Evolutionary conservation across 1,140 invertebrate species (phyloP).

Genomic region (Uloborus diversus): DNA sequence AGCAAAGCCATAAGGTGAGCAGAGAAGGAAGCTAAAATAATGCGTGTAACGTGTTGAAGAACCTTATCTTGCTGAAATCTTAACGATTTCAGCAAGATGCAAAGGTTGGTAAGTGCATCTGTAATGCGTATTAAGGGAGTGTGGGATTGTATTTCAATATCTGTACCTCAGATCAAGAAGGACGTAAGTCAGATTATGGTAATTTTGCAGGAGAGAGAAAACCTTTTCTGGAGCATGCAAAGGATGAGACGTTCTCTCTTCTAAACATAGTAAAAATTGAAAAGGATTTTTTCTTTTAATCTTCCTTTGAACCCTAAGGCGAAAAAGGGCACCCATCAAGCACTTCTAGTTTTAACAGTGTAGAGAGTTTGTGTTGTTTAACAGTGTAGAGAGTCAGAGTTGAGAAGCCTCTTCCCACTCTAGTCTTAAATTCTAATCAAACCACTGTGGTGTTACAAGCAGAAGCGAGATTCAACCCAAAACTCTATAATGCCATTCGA

Average conservation of each 20-base stretch:
- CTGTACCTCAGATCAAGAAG: no score
- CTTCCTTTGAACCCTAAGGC: background rate
- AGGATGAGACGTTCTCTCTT: background rate
- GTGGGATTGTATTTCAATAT: no score
- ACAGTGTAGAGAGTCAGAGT: background rate
- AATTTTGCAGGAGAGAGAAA: no score
- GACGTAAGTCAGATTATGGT: no score
- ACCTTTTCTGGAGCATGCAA: no score
- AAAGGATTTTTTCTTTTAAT: background rate
- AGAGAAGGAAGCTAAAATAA: background rate
- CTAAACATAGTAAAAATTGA: background rate
- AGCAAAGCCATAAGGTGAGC: background rate
- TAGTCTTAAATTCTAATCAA: background rate
- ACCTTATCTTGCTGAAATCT: background rate
- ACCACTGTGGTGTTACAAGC: background rate
- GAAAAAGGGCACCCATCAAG: background rate
- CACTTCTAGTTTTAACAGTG: background rate
- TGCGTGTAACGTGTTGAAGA: background rate
- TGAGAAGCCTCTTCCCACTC: background rate
- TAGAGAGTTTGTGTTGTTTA: background rate
- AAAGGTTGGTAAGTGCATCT: background rate
- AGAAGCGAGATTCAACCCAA: background rate
- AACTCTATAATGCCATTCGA: background rate
- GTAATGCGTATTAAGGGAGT: background rate
- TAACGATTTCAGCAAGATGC: background rate